Evolutionary conservation across 1,140 invertebrate genomes (phyloP).

Genomic region (Brachionus paranguensis): DNA sequence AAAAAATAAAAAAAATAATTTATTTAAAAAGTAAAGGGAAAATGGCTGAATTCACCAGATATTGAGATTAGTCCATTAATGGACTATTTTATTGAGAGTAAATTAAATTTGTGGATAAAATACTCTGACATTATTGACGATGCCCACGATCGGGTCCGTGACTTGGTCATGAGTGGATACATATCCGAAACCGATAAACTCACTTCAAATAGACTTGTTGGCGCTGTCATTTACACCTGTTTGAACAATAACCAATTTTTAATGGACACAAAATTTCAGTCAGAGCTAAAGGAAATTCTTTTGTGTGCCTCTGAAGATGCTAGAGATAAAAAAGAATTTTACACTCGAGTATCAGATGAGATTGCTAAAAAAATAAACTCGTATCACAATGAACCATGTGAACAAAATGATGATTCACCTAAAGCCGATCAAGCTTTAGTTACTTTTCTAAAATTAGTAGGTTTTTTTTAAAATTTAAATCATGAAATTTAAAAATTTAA

Average conservation of each 20-base stretch:
- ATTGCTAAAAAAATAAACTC: background rate
- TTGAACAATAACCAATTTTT: background rate
- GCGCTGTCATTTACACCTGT: background rate
- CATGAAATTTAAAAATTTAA: background rate
- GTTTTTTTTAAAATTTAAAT: background rate
- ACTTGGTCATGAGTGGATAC: constrained; percentile 17
- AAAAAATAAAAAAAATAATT: background rate
- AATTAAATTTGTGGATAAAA: constrained; percentile 17
- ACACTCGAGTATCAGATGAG: background rate
- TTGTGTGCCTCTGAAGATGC: background rate
- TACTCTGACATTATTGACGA: background rate
- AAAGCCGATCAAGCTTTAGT: background rate
- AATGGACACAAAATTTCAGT: background rate
- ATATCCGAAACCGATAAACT: background rate
- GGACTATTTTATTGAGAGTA: constrained; percentile 7
- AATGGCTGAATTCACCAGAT: background rate
- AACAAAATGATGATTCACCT: background rate
- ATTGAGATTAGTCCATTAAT: background rate
- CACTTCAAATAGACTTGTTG: background rate
- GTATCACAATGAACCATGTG: background rate
- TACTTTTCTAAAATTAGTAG: constrained; percentile 20
- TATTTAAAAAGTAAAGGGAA: constrained; percentile 8
- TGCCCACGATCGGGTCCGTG: background rate
- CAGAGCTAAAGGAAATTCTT: background rate
- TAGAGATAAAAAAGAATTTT: background rate